These are phyloP conservation scores for Acrocera orbiculus DNA, from an alignment of 2,888 invertebrate species.

Conservation along the genomic window DNA sequence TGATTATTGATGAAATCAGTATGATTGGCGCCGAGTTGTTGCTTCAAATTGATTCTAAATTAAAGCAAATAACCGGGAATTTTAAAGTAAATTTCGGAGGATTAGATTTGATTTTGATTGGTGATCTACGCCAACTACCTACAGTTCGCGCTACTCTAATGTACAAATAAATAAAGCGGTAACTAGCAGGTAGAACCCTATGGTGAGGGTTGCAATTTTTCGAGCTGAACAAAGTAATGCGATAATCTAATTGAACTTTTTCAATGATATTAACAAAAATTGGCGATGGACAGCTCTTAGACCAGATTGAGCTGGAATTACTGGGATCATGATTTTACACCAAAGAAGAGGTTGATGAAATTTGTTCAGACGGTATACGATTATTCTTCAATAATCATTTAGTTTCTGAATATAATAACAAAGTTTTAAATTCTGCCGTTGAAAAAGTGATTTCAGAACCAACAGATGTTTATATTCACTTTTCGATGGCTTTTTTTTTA, in stretches of 20 bases:
- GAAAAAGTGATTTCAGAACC: constrained; percentile 10
- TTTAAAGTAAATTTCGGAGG: constrained; percentile 18
- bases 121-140: constrained; percentile 23
- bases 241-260: constrained; percentile 18
- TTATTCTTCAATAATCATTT: constrained; percentile 12
- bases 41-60: constrained; percentile 16
- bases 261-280: constrained; percentile 17
- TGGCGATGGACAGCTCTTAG: constrained; percentile 7
- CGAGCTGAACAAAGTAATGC: constrained; percentile 19
- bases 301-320: constrained; percentile 13
- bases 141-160: constrained; percentile 20
- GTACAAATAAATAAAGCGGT: constrained; percentile 15
- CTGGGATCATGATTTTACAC: constrained; percentile 12
- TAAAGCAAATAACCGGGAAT: constrained; percentile 21
- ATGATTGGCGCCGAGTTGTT: constrained; percentile 21
- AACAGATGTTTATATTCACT: constrained; percentile 7
- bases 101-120: constrained; percentile 20
- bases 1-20: constrained; percentile 23
- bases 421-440: constrained; percentile 5
- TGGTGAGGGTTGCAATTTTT: constrained; percentile 19
- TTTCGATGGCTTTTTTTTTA: too few relatives aligned
- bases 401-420: constrained; percentile 9
- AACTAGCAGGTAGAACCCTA: constrained; percentile 13
- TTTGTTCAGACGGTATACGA: constrained; percentile 15
- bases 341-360: constrained; percentile 11